phyloP scores from a whole-genome alignment of 2,888 invertebrate species.

The Oegoconia quadripuncta region DNA sequence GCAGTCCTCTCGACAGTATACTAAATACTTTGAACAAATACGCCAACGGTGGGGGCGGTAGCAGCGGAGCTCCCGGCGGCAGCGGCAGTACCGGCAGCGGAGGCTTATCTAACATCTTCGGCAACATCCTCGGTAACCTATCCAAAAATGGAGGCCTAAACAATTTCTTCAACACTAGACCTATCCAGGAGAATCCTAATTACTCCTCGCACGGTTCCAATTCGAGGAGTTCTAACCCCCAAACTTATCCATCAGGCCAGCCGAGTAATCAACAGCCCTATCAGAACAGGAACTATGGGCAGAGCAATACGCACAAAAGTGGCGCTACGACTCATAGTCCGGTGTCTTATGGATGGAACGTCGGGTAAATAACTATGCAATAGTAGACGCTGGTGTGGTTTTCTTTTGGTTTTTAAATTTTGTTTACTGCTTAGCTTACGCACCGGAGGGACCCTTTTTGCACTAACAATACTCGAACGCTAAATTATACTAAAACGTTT shows the following conservation, averaged over 20 bases:
- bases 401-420: constrained; percentile 33
- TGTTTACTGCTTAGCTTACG: constrained; percentile 32
- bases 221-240: constrained; percentile 59
- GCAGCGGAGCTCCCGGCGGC: constrained; percentile 21
- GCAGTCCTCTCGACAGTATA: constrained; percentile 44
- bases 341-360: constrained; percentile 65
- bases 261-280: constrained; percentile 47
- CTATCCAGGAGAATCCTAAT: constrained; percentile 67
- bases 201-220: constrained; percentile 58
- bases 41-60: constrained; percentile 36
- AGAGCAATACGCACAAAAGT: constrained; percentile 44
- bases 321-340: constrained; percentile 56
- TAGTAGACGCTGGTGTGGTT: constrained; percentile 33
- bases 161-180: constrained; percentile 62
- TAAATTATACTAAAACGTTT: not conserved
- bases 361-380: constrained; percentile 61
- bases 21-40: constrained; percentile 50
- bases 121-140: constrained; percentile 56
- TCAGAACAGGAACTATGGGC: constrained; percentile 59
- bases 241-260: constrained; percentile 65
- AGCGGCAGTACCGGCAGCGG: constrained; percentile 27
- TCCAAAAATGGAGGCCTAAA: constrained; percentile 55
- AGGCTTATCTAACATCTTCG: constrained; percentile 58
- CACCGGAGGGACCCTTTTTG: constrained; percentile 5
- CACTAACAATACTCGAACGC: constrained; percentile 4